These are phyloP conservation scores for Conchocele bisecta DNA, from an alignment of 2,888 invertebrate species.

Conservation along the genomic window DNA sequence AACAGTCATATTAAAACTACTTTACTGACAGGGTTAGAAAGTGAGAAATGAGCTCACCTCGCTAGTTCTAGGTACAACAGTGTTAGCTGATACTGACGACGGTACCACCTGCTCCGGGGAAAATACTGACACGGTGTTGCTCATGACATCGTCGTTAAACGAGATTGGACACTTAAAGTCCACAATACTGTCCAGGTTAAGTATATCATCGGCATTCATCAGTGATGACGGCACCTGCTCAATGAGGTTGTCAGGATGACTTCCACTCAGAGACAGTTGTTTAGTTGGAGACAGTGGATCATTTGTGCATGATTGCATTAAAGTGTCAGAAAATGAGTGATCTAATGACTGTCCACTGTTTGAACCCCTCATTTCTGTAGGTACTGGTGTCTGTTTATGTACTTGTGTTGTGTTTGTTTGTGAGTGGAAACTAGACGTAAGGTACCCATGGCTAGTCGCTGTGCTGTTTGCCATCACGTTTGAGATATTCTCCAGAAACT, in stretches of 20 bases:
- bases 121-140: not conserved
- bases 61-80: too few species aligned
- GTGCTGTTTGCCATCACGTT: not conserved
- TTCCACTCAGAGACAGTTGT: not conserved
- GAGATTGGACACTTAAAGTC: too few species aligned
- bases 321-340: not conserved
- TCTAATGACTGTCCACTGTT: not conserved
- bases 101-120: slow-evolving; percentile 1
- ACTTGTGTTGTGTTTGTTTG: slow-evolving; percentile 20
- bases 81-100: too few species aligned
- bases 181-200: not conserved
- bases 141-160: not conserved
- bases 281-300: not conserved
- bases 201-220: not conserved
- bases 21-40: too few species aligned
- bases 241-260: too few species aligned
- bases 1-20: too few species aligned
- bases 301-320: too few species aligned
- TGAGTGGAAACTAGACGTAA: not conserved
- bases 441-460: not conserved
- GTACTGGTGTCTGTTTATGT: slow-evolving; percentile 20
- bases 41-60: too few species aligned
- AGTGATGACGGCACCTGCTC: not conserved
- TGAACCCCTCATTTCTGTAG: slow-evolving; percentile 6
- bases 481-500: slow-evolving; percentile 44